Evolutionary conservation across 1,140 invertebrate species (phyloP).

Genomic region (Drosophila albomicans): DNA sequence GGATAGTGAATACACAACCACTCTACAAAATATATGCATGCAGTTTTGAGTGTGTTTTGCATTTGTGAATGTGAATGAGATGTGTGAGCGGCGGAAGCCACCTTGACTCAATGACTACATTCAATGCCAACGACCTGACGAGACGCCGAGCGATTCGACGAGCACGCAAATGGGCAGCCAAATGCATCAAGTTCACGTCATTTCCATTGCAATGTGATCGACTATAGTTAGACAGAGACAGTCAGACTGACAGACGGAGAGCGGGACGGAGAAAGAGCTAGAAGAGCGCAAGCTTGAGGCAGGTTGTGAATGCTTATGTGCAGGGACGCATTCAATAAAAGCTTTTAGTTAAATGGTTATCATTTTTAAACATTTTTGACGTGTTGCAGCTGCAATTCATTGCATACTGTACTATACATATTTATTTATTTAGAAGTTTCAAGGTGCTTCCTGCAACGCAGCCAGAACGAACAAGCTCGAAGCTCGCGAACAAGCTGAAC

Average conservation of each 20-base stretch:
- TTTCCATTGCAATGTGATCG: constrained; percentile 55
- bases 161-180: constrained; percentile 65
- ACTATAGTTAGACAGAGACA: constrained; percentile 16
- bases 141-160: constrained; percentile 28
- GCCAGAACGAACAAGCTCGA: constrained; percentile 24
- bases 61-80: constrained; percentile 18
- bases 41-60: constrained; percentile 5
- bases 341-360: constrained; percentile 55
- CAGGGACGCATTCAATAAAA: constrained; percentile 51
- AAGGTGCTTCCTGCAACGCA: constrained; percentile 77
- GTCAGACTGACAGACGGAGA: background rate
- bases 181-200: constrained; percentile 70
- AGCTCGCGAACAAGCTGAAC: constrained; percentile 12
- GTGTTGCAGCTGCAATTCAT: constrained; percentile 39
- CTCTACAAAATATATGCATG: constrained; percentile 13
- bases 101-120: constrained; percentile 83
- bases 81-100: constrained; percentile 73
- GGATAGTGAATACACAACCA: background rate
- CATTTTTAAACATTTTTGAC: constrained; percentile 27
- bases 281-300: constrained; percentile 38
- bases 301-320: constrained; percentile 37
- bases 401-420: no score
- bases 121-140: constrained; percentile 85
- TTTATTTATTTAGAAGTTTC: constrained; percentile 81
- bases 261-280: background rate